These are phyloP conservation scores for Sula dactylatra DNA, from an alignment of 2,113 vertebrate species.

Conservation along the genomic window DNA sequence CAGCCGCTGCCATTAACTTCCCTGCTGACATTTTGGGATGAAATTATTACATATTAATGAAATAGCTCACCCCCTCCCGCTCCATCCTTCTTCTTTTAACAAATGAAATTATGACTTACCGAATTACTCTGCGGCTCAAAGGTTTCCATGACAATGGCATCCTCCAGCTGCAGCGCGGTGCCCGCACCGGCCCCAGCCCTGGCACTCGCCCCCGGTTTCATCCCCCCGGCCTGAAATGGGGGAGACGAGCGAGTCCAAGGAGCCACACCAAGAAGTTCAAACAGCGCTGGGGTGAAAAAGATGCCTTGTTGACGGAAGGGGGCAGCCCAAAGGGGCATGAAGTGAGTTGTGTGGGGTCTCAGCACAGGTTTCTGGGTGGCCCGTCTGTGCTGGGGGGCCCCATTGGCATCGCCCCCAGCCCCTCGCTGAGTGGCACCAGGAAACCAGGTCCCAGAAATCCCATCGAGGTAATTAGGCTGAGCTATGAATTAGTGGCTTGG, in stretches of 20 bases:
- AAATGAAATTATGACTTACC: not conserved
- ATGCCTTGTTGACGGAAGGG: too few relatives aligned
- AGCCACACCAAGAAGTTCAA: too few relatives aligned
- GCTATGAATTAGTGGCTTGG: not conserved
- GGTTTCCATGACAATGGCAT: not conserved
- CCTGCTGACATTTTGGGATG: not conserved
- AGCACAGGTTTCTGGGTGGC: not conserved
- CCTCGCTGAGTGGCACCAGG: not conserved
- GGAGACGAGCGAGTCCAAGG: not conserved
- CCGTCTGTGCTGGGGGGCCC: not conserved
- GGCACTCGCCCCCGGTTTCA: not conserved
- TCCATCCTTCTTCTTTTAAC: not conserved
- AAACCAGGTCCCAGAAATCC: not conserved
- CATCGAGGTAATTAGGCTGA: not conserved
- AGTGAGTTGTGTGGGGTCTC: not conserved
- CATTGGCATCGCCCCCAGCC: not conserved
- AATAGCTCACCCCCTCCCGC: not conserved
- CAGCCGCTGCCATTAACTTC: not conserved
- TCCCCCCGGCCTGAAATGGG: not conserved
- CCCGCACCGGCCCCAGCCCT: not conserved
- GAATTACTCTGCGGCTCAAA: not conserved
- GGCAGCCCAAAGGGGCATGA: not conserved
- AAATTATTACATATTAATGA: not conserved
- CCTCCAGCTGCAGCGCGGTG: not conserved
- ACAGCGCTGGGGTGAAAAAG: rapidly evolving